phyloP scores from a whole-genome alignment of 2,113 vertebrate genomes.

The Lycocorax pyrrhopterus region DNA sequence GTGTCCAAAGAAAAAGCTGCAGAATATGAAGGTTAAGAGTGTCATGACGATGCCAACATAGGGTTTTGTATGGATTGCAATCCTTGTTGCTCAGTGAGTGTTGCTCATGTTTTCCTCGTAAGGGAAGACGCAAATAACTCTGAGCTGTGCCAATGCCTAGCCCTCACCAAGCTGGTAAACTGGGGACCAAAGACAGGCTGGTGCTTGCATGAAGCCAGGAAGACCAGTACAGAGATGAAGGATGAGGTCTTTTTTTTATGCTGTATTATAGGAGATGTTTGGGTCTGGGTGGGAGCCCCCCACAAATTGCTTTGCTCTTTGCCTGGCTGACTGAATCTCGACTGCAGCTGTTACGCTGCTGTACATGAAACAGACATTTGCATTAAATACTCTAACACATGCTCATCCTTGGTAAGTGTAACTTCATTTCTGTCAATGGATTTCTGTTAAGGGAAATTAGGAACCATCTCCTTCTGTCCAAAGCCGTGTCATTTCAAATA shows the following conservation, averaged over 20 bases:
- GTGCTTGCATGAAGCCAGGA: not conserved
- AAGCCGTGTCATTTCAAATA: not conserved
- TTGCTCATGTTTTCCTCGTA: not conserved
- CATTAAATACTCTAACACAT: not conserved
- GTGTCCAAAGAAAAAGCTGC: slow-evolving; percentile 77
- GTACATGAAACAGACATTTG: not conserved
- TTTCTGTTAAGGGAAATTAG: not conserved
- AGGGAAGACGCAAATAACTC: not conserved
- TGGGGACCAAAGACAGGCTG: not conserved
- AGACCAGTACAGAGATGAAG: not conserved
- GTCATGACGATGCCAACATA: not conserved
- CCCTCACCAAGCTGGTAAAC: not conserved
- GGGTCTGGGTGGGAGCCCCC: not conserved
- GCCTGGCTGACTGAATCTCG: not conserved
- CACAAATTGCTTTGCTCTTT: not conserved
- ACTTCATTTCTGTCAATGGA: not conserved
- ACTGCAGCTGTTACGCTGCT: not conserved
- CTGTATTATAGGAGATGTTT: not conserved
- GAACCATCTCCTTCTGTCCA: not conserved
- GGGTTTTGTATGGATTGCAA: not conserved
- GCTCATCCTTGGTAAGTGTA: not conserved
- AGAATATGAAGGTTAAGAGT: slow-evolving; percentile 1
- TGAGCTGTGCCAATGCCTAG: not conserved
- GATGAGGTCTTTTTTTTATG: not conserved
- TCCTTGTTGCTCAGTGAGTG: not conserved